phyloP scores from a whole-genome alignment of 1,140 invertebrate genomes.

The Drosophila baimaii region DNA sequence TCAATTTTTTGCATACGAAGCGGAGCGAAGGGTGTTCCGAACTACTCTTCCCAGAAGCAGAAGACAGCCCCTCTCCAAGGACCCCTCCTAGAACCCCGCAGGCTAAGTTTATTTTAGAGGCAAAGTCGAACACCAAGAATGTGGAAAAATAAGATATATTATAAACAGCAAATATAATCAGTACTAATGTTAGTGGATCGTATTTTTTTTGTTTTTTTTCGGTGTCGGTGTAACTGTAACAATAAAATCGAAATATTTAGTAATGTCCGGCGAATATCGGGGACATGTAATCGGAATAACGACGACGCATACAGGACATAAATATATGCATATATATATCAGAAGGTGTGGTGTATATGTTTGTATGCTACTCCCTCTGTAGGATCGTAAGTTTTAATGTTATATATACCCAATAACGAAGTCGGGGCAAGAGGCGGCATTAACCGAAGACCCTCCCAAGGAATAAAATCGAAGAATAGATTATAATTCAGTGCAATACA shows the following conservation, averaged over 20 bases:
- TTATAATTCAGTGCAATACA: conserved; percentile 74
- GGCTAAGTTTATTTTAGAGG: conserved; percentile 57
- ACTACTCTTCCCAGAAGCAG: conserved; percentile 1
- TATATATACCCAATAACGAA: conserved; percentile 29
- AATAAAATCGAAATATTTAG: conserved; percentile 11
- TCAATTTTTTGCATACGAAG: conserved; percentile 67
- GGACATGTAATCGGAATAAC: not conserved
- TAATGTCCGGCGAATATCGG: conserved; percentile 36
- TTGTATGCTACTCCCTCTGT: conserved; percentile 33
- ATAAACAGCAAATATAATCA: conserved; percentile 63
- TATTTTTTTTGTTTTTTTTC: conserved; percentile 42
- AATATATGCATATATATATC: conserved; percentile 22
- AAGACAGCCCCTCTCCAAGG: not conserved
- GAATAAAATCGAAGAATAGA: conserved; percentile 16
- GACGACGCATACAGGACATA: conserved; percentile 30
- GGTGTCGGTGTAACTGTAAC: conserved; percentile 26
- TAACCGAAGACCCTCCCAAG: conserved; percentile 18
- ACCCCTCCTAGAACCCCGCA: conserved; percentile 2
- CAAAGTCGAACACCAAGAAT: conserved; percentile 69
- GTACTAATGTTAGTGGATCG: conserved; percentile 44
- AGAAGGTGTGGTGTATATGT: conserved; percentile 16
- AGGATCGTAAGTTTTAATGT: conserved; percentile 74
- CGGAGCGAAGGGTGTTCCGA: conserved; percentile 1
- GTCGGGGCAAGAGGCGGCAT: conserved; percentile 28
- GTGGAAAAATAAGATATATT: conserved; percentile 6